Evolutionary conservation across 2,113 vertebrate genomes (phyloP), one percentile per base, ranked within the genome.

Genomic region (Lepus timidus): DNA sequence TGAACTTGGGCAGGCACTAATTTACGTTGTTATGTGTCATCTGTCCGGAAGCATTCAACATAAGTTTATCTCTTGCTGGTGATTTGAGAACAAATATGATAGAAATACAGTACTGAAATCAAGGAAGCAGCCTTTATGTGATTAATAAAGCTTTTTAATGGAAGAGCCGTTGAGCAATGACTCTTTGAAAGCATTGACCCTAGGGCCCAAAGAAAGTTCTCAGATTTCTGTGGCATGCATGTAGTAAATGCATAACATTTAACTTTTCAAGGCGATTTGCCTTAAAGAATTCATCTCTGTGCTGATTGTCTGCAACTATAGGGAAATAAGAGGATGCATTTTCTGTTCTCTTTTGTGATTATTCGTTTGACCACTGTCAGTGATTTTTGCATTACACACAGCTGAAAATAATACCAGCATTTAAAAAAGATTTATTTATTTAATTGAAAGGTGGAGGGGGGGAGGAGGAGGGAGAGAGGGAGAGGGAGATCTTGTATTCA

Each of bases 91-190:
- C 6, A 33, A 75, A n/a, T 75, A 8, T 17, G 44, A 88, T 85
- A 85, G 85, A 96, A 79, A 92, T 92, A 52, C 9, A 78, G 61
- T 73, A 62, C n/a, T 52, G 29, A 92, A 76, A 73, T 87, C 49
- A 96, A 88, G 49, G 68, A 94, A 92, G 19, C 49, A 85, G 58
- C 3, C 33, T 91, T 96, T 76, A 39, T 95, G 67, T 71, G 33
- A 86, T 94, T 94, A 84, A 91, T 78, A 83, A 91, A 8, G 10
- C 23, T 84, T 94, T 95, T 93, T 93, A 94, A 94, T 75, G 73
- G 20, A 78, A 73, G 51, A 67, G 3, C 4, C 52, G 23, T 33
- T 44, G 73, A 85, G 22, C 9, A 61, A 71, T 9, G 75, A 68
- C 49, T 90, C 61, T 94, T 88, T 71, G 62, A 79, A 95, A 76